Evolutionary conservation across 2,797 vertebrate species (phyloP), one percentile per base, ranked within the genome.

Genomic region (Tiaroga cobitis): DNA sequence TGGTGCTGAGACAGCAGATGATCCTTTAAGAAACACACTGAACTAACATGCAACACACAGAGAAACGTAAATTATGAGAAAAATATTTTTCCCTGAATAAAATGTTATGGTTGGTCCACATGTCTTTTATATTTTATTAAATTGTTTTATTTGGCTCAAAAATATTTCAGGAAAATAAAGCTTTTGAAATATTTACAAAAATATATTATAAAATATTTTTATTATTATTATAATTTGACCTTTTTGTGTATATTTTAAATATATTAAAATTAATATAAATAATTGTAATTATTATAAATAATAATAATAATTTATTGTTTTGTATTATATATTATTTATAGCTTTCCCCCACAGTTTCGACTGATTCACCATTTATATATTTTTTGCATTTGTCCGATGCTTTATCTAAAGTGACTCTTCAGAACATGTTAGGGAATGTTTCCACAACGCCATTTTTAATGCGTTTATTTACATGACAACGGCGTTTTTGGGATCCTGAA

Each of bases 11-110:
- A 80, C 43, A n/a, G 63, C 77, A 80, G 90, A 92, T 93, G 94
- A 94, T 92, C 92, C 93, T 86, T 85, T 86, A 90, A 86, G 86
- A 89, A 61, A 78, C 67, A 69, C 51, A 85, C 88, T 85, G 32
- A 63, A 73, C 77, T 83, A 74, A 75, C 19, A 73, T 73, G 65
- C 83, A 86, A 86, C 73, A 79, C 73, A 85, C 73, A 77, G 59
- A 76, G 7, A 32, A 74, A 54, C 5, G 3, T 56, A 5, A 9
- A 4, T 56, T 34, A 34, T 7, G 46, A 54, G 5, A 11, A 34
- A 32, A 34, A 37, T 21, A 15, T 26, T 21, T 34, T 34, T 32
- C 29, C 16, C 26, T 32, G 16, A 51, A 49, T 43, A 69, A 69
- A 6, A 2, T 19, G n/a, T n/a, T n/a, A n/a, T n/a, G 18, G 8